Conservation (phyloP, 2,888 invertebrate genomes). For the Norana najaformis region DNA sequence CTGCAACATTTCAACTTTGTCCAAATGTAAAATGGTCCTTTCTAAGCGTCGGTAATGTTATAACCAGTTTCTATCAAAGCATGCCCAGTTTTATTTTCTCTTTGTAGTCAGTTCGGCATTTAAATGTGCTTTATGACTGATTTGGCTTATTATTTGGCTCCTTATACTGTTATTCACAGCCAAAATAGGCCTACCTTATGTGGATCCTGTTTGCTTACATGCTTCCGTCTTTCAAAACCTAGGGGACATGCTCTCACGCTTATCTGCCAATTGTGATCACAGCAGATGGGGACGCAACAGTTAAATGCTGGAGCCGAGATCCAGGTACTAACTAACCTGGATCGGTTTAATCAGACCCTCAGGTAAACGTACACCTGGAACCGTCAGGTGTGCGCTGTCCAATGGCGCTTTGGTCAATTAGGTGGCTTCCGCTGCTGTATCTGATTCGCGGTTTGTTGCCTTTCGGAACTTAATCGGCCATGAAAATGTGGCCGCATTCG, state of each 20-base stretch:
- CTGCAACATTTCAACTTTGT: neutral
- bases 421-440: neutral
- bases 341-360: neutral
- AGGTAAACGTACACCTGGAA: neutral
- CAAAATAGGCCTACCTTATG: no score
- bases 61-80: neutral
- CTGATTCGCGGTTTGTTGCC: neutral
- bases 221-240: no score
- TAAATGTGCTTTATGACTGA: no score
- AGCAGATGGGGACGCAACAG: neutral
- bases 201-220: no score
- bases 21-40: neutral
- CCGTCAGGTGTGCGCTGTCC: neutral
- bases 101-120: no score
- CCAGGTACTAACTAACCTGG: no score
- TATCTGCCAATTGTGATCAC: neutral
- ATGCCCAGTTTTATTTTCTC: neutral
- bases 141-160: no score
- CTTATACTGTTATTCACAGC: no score
- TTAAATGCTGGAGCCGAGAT: neutral
- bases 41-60: neutral
- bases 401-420: neutral
- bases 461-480: neutral
- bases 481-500: neutral
- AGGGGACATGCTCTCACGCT: no score